Evolutionary conservation across 2,888 invertebrate species (phyloP).

Genomic region (Sympetrum striolatum): DNA sequence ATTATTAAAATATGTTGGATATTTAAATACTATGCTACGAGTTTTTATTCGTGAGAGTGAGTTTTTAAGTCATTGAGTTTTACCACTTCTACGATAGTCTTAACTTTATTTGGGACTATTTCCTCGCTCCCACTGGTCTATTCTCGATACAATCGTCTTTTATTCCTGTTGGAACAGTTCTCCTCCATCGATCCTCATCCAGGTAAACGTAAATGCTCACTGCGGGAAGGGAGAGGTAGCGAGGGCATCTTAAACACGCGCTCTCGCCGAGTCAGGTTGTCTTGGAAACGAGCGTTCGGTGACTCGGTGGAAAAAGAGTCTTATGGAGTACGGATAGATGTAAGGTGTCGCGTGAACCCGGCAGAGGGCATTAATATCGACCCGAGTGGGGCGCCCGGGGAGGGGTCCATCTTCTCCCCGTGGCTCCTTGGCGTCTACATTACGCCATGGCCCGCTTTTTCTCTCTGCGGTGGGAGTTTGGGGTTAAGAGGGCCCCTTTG

Average conservation of each 20-base stretch:
- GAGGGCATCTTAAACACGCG: slow-evolving; percentile 33
- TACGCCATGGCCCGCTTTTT: background rate
- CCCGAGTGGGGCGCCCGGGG: background rate
- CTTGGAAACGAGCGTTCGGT: slow-evolving; percentile 22
- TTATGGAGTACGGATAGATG: slow-evolving; percentile 31
- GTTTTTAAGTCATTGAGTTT: too few species aligned
- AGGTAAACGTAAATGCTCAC: background rate
- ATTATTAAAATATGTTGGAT: too few species aligned
- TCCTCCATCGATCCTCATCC: background rate
- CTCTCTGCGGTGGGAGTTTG: background rate
- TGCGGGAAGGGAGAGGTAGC: background rate
- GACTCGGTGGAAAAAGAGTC: background rate
- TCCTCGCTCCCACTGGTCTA: background rate
- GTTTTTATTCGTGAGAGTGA: too few species aligned
- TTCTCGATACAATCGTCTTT: background rate
- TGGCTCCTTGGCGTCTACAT: slow-evolving; percentile 23
- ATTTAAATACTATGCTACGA: too few species aligned
- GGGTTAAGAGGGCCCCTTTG: background rate
- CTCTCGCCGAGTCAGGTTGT: background rate
- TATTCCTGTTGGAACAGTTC: background rate
- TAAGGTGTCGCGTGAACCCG: slow-evolving; percentile 30
- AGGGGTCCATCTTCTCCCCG: background rate
- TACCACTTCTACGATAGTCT: too few species aligned
- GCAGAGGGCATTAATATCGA: slow-evolving; percentile 39
- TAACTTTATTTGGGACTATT: too few species aligned